Evolutionary conservation across 2,797 vertebrate genomes (phyloP).

Genomic region (Remorina albescens): DNA sequence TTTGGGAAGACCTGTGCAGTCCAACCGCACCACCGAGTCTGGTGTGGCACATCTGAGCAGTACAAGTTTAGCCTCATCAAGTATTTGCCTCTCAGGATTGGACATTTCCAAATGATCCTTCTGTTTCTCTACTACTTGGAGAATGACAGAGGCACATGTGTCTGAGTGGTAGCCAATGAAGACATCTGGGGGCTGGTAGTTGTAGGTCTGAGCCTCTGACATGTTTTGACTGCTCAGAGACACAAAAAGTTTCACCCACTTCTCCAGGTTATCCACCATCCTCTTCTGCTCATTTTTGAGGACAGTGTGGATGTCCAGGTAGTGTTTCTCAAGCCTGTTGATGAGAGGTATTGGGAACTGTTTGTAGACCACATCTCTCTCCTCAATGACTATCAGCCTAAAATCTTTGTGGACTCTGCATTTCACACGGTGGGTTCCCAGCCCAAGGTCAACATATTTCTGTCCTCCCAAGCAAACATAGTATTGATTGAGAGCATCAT

Average conservation of each 20-base stretch:
- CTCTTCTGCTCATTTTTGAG: conserved; percentile 85
- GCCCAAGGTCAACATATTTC: conserved; percentile 96
- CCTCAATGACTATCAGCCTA: conserved; percentile 94
- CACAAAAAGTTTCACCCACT: conserved; percentile 87
- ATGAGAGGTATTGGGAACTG: conserved; percentile 96
- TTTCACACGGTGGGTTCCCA: conserved; percentile 97
- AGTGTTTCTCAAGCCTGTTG: conserved; percentile 98
- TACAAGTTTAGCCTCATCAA: conserved; percentile 82
- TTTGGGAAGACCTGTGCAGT: conserved; percentile 71
- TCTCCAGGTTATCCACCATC: conserved; percentile 81
- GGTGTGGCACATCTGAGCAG: conserved; percentile 94
- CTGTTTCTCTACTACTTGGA: conserved; percentile 86
- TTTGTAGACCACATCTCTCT: conserved; percentile 93
- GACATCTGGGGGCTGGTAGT: conserved; percentile 86
- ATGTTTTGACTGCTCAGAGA: conserved; percentile 51
- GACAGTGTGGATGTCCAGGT: conserved; percentile 91
- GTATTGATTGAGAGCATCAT: conserved; percentile 97
- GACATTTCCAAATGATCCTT: conserved; percentile 23
- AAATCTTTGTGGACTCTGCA: conserved; percentile 94
- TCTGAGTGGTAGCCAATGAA: conserved; percentile 95
- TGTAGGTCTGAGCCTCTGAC: conserved; percentile 60
- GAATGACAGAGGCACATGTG: conserved; percentile 92
- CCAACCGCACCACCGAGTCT: conserved; percentile 90
- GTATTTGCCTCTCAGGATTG: conserved; percentile 66
- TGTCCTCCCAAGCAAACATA: conserved; percentile 95